These are phyloP conservation scores for Tetraodon nigroviridis DNA, from an alignment of 2,113 vertebrate genomes.

Conservation along the genomic window DNA sequence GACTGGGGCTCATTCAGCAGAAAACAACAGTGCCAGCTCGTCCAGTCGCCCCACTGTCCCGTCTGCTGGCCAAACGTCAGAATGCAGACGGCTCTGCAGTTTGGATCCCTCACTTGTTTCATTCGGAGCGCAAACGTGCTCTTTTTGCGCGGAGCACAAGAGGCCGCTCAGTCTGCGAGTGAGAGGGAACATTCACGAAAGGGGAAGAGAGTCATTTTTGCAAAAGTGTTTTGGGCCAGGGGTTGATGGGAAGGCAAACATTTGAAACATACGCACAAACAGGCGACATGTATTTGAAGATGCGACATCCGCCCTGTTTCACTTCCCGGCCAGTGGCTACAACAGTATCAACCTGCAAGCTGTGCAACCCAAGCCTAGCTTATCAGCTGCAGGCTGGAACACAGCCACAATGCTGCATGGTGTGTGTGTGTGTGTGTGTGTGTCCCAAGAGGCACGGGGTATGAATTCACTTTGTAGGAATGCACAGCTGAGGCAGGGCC, in stretches of 20 bases:
- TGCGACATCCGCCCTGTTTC: conserved; percentile 35
- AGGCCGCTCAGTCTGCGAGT: conserved; percentile 40
- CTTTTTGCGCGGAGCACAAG: conserved; percentile 45
- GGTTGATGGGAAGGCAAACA: conserved; percentile 34
- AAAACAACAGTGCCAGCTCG: conserved; percentile 62
- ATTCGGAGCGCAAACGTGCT: conserved; percentile 10
- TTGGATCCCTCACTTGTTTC: conserved; percentile 21
- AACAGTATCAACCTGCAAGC: conserved; percentile 62
- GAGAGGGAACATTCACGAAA: conserved; percentile 44
- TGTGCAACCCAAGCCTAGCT: conserved; percentile 61
- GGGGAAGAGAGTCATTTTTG: conserved; percentile 35
- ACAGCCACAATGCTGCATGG: conserved; percentile 39
- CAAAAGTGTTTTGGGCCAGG: conserved; percentile 28
- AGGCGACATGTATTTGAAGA: conserved; percentile 23
- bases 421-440: conserved; percentile 17
- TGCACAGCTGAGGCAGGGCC: conserved; percentile 66
- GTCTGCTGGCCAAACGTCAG: conserved; percentile 52
- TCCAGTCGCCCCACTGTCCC: conserved; percentile 58
- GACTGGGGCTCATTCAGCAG: conserved; percentile 56
- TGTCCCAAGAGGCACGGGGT: conserved; percentile 51
- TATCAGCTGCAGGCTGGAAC: conserved; percentile 64
- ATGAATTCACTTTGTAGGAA: conserved; percentile 73
- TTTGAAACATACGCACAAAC: conserved; percentile 33
- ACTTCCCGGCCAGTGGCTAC: conserved; percentile 57
- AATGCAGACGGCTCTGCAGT: conserved; percentile 53